These are phyloP conservation scores for Trachymyrmex septentrionalis DNA, from an alignment of 1,140 invertebrate species.

Conservation along the genomic window DNA sequence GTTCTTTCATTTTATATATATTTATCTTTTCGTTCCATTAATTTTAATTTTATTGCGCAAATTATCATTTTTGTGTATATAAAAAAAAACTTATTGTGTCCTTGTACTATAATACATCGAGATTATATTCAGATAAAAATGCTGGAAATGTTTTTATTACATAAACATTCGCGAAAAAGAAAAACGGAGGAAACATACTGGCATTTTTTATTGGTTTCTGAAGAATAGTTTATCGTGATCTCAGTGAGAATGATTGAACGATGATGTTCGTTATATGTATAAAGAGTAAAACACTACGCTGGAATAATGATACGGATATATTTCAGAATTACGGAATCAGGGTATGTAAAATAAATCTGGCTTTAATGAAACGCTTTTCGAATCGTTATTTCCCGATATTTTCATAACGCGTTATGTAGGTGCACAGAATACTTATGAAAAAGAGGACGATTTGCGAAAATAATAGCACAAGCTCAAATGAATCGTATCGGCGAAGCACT, in stretches of 20 bases:
- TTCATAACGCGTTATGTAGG: constrained; percentile 40
- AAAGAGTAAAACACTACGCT: not conserved
- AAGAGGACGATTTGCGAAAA: constrained; percentile 27
- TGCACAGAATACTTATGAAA: constrained; percentile 23
- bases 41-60: not conserved
- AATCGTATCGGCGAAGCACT: not conserved
- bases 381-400: constrained; percentile 52
- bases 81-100: not conserved
- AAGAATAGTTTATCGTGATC: constrained; percentile 18
- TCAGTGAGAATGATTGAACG: constrained; percentile 9
- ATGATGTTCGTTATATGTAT: constrained; percentile 15
- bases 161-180: not conserved
- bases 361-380: constrained; percentile 44
- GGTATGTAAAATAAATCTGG: constrained; percentile 33
- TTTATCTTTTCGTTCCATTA: not conserved
- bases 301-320: constrained; percentile 43
- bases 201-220: constrained; percentile 14
- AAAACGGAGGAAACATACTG: not conserved
- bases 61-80: not conserved
- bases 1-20: not conserved
- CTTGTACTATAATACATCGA: not conserved
- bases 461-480: constrained; percentile 6
- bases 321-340: constrained; percentile 31
- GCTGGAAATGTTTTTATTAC: not conserved
- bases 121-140: not conserved